phyloP scores from a whole-genome alignment of 2,888 invertebrate genomes.

The Harpagoxenus sublaevis region DNA sequence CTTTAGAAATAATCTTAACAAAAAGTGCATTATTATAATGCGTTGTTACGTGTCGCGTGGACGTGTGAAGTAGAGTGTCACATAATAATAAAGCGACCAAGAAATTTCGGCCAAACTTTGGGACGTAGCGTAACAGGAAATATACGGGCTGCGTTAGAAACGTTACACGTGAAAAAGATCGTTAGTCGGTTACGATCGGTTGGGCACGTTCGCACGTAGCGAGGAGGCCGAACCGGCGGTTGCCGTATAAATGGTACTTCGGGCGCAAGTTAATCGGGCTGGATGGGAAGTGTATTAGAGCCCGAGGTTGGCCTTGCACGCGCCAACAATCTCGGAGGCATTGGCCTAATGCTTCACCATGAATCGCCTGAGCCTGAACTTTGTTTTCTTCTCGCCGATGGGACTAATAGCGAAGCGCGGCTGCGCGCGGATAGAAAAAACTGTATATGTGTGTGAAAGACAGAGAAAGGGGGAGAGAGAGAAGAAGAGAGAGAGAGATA shows the following conservation, averaged over 20 bases:
- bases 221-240: neutral
- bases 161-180: neutral
- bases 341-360: constrained; percentile 74
- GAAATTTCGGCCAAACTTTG: neutral
- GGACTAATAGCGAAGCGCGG: constrained; percentile 52
- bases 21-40: neutral
- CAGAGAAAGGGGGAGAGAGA: neutral
- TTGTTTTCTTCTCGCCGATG: constrained; percentile 60
- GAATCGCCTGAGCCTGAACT: constrained; percentile 52
- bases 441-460: neutral
- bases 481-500: neutral
- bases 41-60: neutral
- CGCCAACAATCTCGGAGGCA: constrained; percentile 76
- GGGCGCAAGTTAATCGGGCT: constrained; percentile 61
- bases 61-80: neutral
- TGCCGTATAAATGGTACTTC: constrained; percentile 58
- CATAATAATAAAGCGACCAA: neutral
- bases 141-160: neutral
- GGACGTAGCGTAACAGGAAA: neutral
- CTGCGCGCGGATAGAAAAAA: constrained; percentile 35
- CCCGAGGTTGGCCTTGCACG: constrained; percentile 78
- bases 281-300: constrained; percentile 51
- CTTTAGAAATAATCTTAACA: neutral
- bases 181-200: neutral
- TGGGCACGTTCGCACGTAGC: constrained; percentile 6